Percentiles rank a stretch among this genome's conserved stretches.
Evolutionary conservation across 2,113 vertebrate genomes (phyloP).

Genomic region (Ceratotherium simum): DNA sequence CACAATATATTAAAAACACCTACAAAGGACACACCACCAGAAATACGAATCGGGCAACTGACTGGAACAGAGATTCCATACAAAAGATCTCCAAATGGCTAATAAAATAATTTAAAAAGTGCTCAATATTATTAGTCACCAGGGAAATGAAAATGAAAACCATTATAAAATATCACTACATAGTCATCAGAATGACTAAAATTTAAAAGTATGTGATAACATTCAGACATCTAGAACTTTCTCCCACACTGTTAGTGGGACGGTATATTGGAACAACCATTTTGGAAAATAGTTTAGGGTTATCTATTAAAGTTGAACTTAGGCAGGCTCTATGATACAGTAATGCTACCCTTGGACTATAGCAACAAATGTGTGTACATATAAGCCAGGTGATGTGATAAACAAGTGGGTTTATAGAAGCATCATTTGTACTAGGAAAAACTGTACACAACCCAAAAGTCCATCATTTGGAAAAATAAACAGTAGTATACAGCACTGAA

Average conservation of each 20-base stretch:
- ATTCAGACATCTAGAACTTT: not conserved
- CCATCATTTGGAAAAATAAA: not conserved
- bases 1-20: not conserved
- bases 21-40: not conserved
- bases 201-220: not conserved
- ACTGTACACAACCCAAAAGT: not conserved
- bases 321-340: rapidly evolving
- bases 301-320: not conserved
- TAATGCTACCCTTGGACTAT: no score
- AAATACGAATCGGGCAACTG: not conserved
- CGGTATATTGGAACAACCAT: not conserved
- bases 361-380: not conserved
- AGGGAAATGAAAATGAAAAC: not conserved
- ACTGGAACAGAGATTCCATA: not conserved
- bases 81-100: not conserved
- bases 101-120: not conserved
- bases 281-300: not conserved
- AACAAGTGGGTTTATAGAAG: not conserved
- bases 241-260: not conserved
- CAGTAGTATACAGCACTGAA: not conserved
- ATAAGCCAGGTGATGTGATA: not conserved
- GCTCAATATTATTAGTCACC: not conserved
- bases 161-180: not conserved
- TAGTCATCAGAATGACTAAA: not conserved
- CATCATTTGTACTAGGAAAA: not conserved